Base-by-base conservation (phyloP, 2,888 invertebrate genomes). In the Elgonia sp. region DNA sequence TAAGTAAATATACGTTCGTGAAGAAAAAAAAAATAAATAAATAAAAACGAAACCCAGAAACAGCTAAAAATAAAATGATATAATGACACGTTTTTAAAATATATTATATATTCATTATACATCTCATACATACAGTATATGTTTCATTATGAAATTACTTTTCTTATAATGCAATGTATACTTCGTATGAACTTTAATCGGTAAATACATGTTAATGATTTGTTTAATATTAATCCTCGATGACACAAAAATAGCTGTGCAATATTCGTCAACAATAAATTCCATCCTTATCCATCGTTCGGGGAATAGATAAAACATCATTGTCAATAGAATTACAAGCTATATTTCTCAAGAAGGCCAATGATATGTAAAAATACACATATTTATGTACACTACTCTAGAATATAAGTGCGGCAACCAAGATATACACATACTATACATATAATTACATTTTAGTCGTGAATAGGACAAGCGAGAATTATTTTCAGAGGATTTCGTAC, bases 361-460 rank as follows among this genome's bases (percentile, higher is more conserved):
- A 94, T 94, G 94, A 94, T 94, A 94, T 94, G 94, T 94, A 94
- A 94, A 94, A 94, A 94, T 94, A 94, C 94, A 94, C 94, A 92
- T 94, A 94, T 93, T 92, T 94, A 94, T 94, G 88, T 94, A 94
- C 94, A 94, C 93, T 94, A 93, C 91, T 94, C 93, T 93, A 94
- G 92, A 92, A 93, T 94, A 93, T 92, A 92, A 92, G 93, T 94
- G 94, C 93, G 93, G 92, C 92, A 94, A 94, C 93, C 93, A 94
- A 94, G 93, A 94, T 94, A 94, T 94, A 94, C 93, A 94, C 93
- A 94, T 93, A 93, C 93, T 92, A 93, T 93, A 93, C 93, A 94
- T 92, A 93, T 93, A 93, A 92, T 93, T 92, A 92, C 92, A 91
- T 91, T 91, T 90, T 89, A 87, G 77, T 88, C 85, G 84, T 86